Evolutionary conservation across 2,113 vertebrate genomes (phyloP), one percentile per base, ranked within the genome.

Genomic region (Campylomormyrus tamandua): DNA sequence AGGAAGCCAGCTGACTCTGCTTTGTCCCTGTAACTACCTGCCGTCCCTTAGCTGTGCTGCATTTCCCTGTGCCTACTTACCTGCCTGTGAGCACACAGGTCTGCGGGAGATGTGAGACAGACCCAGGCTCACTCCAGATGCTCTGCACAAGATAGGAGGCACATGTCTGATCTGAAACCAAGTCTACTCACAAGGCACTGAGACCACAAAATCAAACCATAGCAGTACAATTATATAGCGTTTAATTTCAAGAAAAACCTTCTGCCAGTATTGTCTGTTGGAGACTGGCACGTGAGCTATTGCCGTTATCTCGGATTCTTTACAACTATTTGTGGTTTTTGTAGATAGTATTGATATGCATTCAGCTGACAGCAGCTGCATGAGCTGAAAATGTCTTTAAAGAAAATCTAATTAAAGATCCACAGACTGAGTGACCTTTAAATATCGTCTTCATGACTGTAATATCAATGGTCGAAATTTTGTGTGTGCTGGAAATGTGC

Each of bases 101-200:
- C n/a, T 49, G 17, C 9, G 9, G 31, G 27, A 58, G 27, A 9
- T 42, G 27, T 24, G 88, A 48, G 46, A 77, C 45, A 9, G 24
- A 49, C 5, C 9, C 49, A 7, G 88, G 91, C 90, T 93, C 91
- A 91, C 91, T 92, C 88, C 92, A 94, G 90, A 92, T 95, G 92
- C 93, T 95, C 93, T 83, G 91, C 89, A 42, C 27, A 11, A 42
- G 85, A 87, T 56, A 48, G 17, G n/a, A 35, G 85, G n/a, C 45
- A 27, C 45, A 50, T 27, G 83, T 46, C 46, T n/a, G n/a, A 50
- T 50, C 27, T 27, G 45, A 86, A 86, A 86, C 13, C 24, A 11
- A 15, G 24, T 13, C 91, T 92, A 3, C 74, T 35, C 35, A 42
- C 35, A 42, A 42, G 17, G 15, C 74, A 8, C 74, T 5, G 74